Evolutionary conservation across 2,888 invertebrate genomes (phyloP).

Genomic region (Agriopis marginaria): DNA sequence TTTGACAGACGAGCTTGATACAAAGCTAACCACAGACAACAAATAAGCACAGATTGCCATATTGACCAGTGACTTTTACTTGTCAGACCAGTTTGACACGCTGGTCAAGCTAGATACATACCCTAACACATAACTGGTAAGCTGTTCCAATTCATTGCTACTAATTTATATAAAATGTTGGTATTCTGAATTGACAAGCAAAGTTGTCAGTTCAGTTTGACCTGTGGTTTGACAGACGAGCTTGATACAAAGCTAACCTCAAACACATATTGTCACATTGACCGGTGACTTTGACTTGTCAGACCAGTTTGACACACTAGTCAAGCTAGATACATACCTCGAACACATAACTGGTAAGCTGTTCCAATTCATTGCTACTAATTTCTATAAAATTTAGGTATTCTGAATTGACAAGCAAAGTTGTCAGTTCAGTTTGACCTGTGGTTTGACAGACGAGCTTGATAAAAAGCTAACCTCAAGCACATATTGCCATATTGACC

Average conservation of each 20-base stretch:
- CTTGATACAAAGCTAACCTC: not conserved
- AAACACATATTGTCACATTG: not conserved
- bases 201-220: not conserved
- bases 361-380: slow-evolving; percentile 93
- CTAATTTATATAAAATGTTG: slow-evolving; percentile 91
- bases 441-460: too few species aligned
- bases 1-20: not conserved
- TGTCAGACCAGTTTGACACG: too few species aligned
- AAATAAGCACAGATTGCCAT: too few species aligned
- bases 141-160: slow-evolving; percentile 94
- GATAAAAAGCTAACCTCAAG: not conserved
- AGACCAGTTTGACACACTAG: not conserved
- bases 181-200: not conserved
- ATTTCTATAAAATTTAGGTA: slow-evolving; percentile 89
- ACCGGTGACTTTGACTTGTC: not conserved
- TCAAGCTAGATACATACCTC: slow-evolving; percentile 83
- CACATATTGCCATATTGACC: not conserved
- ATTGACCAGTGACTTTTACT: too few species aligned
- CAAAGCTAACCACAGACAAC: too few species aligned
- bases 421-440: too few species aligned
- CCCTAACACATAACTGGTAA: too few species aligned
- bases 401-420: not conserved
- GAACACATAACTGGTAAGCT: slow-evolving; percentile 94
- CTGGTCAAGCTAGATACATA: too few species aligned
- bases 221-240: not conserved